Base-by-base conservation (phyloP, 1,140 invertebrate genomes). In the Andrena cerasifolii region DNA sequence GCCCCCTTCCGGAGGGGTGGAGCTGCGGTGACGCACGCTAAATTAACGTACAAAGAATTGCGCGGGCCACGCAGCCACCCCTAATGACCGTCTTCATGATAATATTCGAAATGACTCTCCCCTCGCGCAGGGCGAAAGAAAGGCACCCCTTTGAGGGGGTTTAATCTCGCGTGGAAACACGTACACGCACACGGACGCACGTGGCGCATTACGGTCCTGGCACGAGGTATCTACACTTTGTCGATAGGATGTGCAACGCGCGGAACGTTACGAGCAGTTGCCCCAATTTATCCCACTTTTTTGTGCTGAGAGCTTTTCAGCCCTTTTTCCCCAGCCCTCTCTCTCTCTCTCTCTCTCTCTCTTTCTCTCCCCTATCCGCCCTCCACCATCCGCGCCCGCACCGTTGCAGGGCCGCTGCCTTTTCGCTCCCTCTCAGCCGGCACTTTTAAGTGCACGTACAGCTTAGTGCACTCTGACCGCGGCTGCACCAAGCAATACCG, bases 381-480 rank as follows among this genome's bases (percentile, higher is more conserved):
- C 16, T 21, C 1, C 45, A 28, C 61, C 49, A 24, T 36, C 36
- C 40, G 26, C 47, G 26, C 21, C 47, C 54, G 14, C 58, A 16
- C 58, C 49, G 66, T 43, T 51, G 43, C 47, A 43, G 49, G 24
- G 66, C 67, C 56, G 66, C 28, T 75, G 33, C 71, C 56, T 59
- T 65, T 74, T 61, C 61, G 18, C 68, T 65, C 59, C 66, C 72
- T 59, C 84, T 85, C 80, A 79, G 74, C 72, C 74, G 58, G 49
- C 33, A 82, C 82, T 82, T 85, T 85, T 85, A 85, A 86, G 84
- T 82, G 84, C 84, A 85, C 83, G 83, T 82, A 86, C 79, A 77
- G 79, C 85, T 85, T 85, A 85, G 80, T 83, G 75, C 75, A 79
- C 82, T 83, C 78, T 83, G 80, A 82, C 80, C 80, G 65, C 47